Evolutionary conservation across 2,113 vertebrate species (phyloP), one percentile per base, ranked within the genome.

Genomic region (Arvicanthis niloticus): DNA sequence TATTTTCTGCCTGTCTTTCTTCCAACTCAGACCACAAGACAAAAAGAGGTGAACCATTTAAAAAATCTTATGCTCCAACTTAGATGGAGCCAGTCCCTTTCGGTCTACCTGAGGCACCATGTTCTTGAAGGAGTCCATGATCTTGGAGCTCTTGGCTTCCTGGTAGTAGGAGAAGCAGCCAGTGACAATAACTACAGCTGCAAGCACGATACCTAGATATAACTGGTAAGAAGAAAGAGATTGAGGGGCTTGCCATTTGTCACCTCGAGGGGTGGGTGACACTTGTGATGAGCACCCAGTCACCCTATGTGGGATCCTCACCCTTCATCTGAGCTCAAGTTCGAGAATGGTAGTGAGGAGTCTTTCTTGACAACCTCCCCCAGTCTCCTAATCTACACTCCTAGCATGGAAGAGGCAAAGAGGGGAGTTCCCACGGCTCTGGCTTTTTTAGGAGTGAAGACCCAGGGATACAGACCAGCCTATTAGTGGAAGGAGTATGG

Each of bases 151-250:
- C 82, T 99, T 99, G 97, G 99, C 98, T 82, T 99, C 99, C 60
- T 99, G 99, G 94, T 99, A 99, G 96, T 99, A 99, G 96, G 99
- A 99, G 98, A 99, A 99, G 97, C 99, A 99, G 87, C 99, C 99
- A 0, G 99, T 99, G 97, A 99, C 95, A 0, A 99, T 99, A 97
- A 99, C 99, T 0, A 99, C 99, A 0, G 98, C 99, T 0, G 99
- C 98, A 95, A 99, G 93, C 45, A 99, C 99, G 21, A 99, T 94
- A 0, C 99, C 99, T 78, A 99, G 97, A 82, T 99, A 99, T 0
- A 99, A 97, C 99, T 99, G 98, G 65, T 34, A 37, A 94, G 82
- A 51, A 95, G 42, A 88, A 24, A n/a, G 40, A 5, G 6, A 65
- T 67, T 89, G 53, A 91, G 76, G 72, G 68, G 0, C 11, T 1